Percentiles rank a stretch among this genome's conserved stretches.
phyloP scores from a whole-genome alignment of 2,113 vertebrate genomes.

The Anoura caudifer region DNA sequence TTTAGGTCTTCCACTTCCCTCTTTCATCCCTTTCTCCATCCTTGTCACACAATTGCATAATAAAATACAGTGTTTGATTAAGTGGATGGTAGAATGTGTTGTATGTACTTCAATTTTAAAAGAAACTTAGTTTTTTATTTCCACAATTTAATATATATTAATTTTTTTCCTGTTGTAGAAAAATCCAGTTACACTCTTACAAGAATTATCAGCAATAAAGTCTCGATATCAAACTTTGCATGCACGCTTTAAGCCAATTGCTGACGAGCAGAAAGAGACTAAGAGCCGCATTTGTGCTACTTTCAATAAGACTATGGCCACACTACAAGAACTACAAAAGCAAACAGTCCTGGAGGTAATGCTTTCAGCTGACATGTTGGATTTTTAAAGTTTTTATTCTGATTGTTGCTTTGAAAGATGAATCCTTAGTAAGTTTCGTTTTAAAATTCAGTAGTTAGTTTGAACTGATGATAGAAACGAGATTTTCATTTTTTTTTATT shows the following conservation, averaged over 20 bases:
- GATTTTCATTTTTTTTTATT: no score
- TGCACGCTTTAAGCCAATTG: conserved; percentile 81
- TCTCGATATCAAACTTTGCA: conserved; percentile 84
- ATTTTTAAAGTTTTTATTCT: conserved; percentile 45
- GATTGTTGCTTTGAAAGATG: conserved; percentile 20
- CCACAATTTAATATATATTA: conserved; percentile 11
- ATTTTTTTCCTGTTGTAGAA: conserved; percentile 80
- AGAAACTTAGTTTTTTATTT: neutral
- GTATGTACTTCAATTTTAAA: neutral
- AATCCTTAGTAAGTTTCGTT: neutral
- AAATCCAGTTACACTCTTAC: conserved; percentile 85
- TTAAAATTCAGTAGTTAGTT: conserved; percentile 21
- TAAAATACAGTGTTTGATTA: conserved; percentile 32
- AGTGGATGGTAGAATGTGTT: conserved; percentile 3
- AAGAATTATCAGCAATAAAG: conserved; percentile 86
- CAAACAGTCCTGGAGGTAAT: conserved; percentile 83
- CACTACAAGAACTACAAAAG: conserved; percentile 82
- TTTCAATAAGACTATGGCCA: conserved; percentile 79
- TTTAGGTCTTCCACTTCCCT: neutral
- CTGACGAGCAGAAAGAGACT: conserved; percentile 83
- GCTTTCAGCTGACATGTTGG: neutral
- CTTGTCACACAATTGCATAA: neutral
- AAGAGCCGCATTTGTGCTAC: conserved; percentile 83
- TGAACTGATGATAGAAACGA: conserved; percentile 29
- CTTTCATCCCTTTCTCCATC: neutral